Base-by-base conservation (phyloP, 2,888 invertebrate genomes). In the Lamproptera curius region DNA sequence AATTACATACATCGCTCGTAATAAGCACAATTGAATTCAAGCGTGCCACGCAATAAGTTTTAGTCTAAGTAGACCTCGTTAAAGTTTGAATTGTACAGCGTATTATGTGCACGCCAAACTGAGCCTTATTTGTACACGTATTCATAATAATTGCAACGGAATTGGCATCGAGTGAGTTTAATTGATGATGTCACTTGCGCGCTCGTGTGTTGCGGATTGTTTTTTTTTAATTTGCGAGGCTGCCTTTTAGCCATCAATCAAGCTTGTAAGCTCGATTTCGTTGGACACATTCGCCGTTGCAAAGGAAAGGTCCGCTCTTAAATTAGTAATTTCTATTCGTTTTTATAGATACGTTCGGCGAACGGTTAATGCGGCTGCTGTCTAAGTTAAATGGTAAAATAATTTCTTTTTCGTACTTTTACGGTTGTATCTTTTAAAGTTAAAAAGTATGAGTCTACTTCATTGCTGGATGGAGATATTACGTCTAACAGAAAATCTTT, bases 171-270 rank as follows among this genome's bases (percentile, higher is more conserved):
- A 49, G 46, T 51, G 49, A 50, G 38, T 53, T 51, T 53, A 57
- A 57, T 59, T 59, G 56, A 59, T 50, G 57, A 54, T 52, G 51
- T 52, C 50, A 54, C 53, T 50, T 46, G 31, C 46, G 20, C 28
- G 36, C 44, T 26, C 53, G 50, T 53, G 44, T 45, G 50, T 44
- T 44, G 52, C 42, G 50, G 46, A 56, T 54, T 55, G 53, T 61
- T 61, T 61, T 61, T 61, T 61, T 61, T 61, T 59, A 59, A 60
- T 59, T 59, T 58, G 54, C 55, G 42, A 54, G 56, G 55, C 55
- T 50, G 58, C 58, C 58, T 62, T 63, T 62, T 56, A 62, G 39
- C 61, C 55, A 61, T 63, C 63, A 63, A 63, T 63, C 63, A 62
- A 62, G 53, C 55, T 46, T 59, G 62, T 63, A 62, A 51, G 44